These are phyloP conservation scores for Cepphus grylle DNA, from an alignment of 2,113 vertebrate species.

Conservation along the genomic window DNA sequence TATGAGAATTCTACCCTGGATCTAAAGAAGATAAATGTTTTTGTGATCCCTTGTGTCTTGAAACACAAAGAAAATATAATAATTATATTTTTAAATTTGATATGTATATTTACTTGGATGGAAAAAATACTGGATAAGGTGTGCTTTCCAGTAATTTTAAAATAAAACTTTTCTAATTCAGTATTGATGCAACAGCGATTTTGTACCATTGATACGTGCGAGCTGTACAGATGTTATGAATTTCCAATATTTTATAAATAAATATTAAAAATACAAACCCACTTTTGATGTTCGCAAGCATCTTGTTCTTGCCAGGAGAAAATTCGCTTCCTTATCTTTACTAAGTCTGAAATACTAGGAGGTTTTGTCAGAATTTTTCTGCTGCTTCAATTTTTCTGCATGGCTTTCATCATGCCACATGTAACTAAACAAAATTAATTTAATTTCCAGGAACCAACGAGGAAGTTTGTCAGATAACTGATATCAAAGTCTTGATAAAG, in stretches of 20 bases:
- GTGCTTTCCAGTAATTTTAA: not conserved
- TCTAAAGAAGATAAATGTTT: not conserved
- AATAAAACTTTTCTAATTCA: constrained; percentile 22
- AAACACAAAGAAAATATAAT: not conserved
- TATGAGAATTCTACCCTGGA: not conserved
- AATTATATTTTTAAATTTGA: not conserved
- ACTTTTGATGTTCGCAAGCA: not conserved
- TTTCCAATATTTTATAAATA: constrained; percentile 38
- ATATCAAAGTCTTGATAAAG: not conserved
- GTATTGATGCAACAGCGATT: not conserved
- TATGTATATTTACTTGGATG: not conserved
- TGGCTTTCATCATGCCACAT: not conserved
- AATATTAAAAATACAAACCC: constrained; percentile 29
- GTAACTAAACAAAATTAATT: not conserved
- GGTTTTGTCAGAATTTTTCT: not conserved
- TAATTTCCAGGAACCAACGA: not conserved
- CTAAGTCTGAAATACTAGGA: not conserved
- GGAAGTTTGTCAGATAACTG: not conserved
- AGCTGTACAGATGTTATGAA: not conserved
- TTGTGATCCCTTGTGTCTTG: not conserved
- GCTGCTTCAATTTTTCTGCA: not conserved
- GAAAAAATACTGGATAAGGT: not conserved
- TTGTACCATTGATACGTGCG: not conserved
- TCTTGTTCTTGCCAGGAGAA: not conserved
- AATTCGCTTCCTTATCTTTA: not conserved